Evolutionary conservation across 2,888 invertebrate species (phyloP).

Genomic region (Acronicta alni): DNA sequence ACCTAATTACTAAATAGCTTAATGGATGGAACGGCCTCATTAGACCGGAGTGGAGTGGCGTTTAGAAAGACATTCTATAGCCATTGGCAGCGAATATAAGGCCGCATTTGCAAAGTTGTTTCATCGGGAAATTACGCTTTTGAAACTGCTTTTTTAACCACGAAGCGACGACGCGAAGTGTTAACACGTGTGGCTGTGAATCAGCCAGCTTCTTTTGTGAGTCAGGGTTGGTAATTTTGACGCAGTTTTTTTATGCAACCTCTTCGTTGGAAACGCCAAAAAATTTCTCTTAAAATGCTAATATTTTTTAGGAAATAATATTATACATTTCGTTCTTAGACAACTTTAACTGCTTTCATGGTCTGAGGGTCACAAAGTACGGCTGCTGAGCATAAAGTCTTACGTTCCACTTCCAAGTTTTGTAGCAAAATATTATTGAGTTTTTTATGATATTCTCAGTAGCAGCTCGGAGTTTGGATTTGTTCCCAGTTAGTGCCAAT

Average conservation of each 20-base stretch:
- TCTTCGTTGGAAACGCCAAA: not conserved
- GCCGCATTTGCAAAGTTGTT: slow-evolving; percentile 47
- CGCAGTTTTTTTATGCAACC: slow-evolving; percentile 17
- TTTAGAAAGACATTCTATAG: slow-evolving; percentile 68
- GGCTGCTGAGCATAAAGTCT: too few relatives aligned
- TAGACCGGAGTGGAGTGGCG: slow-evolving; percentile 71
- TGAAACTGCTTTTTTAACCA: slow-evolving; percentile 35
- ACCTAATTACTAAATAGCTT: slow-evolving; percentile 85
- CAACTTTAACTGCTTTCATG: too few relatives aligned
- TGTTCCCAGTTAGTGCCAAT: too few relatives aligned
- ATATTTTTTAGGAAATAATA: not conserved
- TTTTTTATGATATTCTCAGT: too few relatives aligned
- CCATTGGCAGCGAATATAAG: slow-evolving; percentile 52
- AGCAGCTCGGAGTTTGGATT: too few relatives aligned
- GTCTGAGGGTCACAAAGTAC: too few relatives aligned
- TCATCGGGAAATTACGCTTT: slow-evolving; percentile 48
- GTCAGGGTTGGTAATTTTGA: slow-evolving; percentile 17
- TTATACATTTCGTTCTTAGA: too few relatives aligned
- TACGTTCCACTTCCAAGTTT: too few relatives aligned
- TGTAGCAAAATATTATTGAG: too few relatives aligned
- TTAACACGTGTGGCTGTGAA: not conserved
- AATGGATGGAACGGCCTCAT: slow-evolving; percentile 81
- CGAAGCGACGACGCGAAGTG: slow-evolving; percentile 13
- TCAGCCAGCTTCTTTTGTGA: slow-evolving; percentile 29
- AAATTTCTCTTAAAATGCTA: slow-evolving; percentile 5